Base-by-base conservation (phyloP, 1,140 invertebrate genomes). In the Sitodiplosis mosellana region DNA sequence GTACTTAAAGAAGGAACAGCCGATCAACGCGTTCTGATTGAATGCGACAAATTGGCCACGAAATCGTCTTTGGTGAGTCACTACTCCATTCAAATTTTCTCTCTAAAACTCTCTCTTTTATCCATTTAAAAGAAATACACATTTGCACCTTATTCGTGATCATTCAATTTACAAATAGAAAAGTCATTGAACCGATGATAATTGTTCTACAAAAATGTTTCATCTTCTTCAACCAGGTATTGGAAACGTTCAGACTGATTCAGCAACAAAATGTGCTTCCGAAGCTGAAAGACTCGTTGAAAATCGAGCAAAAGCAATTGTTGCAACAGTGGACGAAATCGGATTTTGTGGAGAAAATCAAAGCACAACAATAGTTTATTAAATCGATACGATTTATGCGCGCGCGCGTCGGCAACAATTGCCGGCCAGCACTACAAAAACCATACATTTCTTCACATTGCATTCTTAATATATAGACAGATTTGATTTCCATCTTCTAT, bases 321-420 rank as follows among this genome's bases (percentile, higher is more conserved):
- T 60, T 74, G 11, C 69, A 80, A 38, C 76, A 80, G 50, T 83
- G 80, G 79, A 68, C 66, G 48, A 73, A 72, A n/a, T 49, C 59
- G 1, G 76, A 79, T 54, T 78, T 75, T 61, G 74, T 77, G 47
- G 60, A 59, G 20, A 57, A 57, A 56, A 69, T 69, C 51, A 63
- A 55, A 27, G 3, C 27, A 27, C 27, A 27, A 27, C 27, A 5
- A 27, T 27, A 27, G 10, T 27, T 27, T 27, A 10, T 3, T 27
- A 27, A 27, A 27, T 5, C 10, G 27, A 27, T 27, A 27, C 10
- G 10, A 27, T 5, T 27, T 27, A 27, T 10, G 10, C 27, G 10
- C 4, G 3, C 27, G 27, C 27, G 10, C 10, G 27, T 27, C 27
- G n/a, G n/a, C n/a, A n/a, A n/a, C n/a, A n/a, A n/a, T n/a, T n/a